Conservation (phyloP, 2,888 invertebrate species). For the Hydroisotoma schaefferi region DNA sequence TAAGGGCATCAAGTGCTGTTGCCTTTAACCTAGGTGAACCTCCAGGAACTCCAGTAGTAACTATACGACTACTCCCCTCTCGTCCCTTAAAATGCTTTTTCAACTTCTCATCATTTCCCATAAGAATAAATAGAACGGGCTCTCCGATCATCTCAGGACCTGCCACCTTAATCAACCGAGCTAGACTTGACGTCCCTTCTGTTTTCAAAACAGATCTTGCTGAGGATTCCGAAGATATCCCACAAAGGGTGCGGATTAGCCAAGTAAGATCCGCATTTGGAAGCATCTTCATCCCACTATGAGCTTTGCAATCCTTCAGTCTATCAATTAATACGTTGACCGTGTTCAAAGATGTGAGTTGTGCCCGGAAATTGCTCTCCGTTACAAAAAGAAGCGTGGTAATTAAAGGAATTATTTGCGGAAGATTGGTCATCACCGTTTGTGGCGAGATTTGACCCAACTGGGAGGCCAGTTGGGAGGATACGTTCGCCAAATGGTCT, state of each 20-base stretch:
- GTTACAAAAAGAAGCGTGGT: conserved; percentile 40
- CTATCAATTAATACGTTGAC: conserved; percentile 39
- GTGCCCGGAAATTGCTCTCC: conserved; percentile 39
- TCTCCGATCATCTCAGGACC: conserved; percentile 44
- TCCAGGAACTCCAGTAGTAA: conserved; percentile 28
- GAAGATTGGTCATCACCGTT: conserved; percentile 39
- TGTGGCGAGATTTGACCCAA: conserved; percentile 37
- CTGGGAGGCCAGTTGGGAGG: conserved; percentile 41
- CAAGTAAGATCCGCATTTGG: conserved; percentile 44
- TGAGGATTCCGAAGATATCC: conserved; percentile 41
- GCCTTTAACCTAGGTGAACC: conserved; percentile 41
- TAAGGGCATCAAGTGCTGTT: conserved; percentile 67
- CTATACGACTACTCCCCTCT: conserved; percentile 21
- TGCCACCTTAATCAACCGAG: conserved; percentile 41
- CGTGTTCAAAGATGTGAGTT: conserved; percentile 40
- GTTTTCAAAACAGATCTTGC: conserved; percentile 39
- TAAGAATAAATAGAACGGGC: conserved; percentile 39
- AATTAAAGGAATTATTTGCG: conserved; percentile 42
- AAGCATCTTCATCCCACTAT: conserved; percentile 31
- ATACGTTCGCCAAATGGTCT: conserved; percentile 42
- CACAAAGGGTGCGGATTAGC: conserved; percentile 43
- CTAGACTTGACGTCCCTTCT: conserved; percentile 41
- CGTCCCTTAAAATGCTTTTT: conserved; percentile 15
- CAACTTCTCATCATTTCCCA: conserved; percentile 32
- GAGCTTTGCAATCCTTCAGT: conserved; percentile 38